A percentile compares a stretch with the other conserved stretches of the same genome.
Evolutionary conservation across 2,113 vertebrate genomes (phyloP).

Genomic region (Syngnathoides biaculeatus): DNA sequence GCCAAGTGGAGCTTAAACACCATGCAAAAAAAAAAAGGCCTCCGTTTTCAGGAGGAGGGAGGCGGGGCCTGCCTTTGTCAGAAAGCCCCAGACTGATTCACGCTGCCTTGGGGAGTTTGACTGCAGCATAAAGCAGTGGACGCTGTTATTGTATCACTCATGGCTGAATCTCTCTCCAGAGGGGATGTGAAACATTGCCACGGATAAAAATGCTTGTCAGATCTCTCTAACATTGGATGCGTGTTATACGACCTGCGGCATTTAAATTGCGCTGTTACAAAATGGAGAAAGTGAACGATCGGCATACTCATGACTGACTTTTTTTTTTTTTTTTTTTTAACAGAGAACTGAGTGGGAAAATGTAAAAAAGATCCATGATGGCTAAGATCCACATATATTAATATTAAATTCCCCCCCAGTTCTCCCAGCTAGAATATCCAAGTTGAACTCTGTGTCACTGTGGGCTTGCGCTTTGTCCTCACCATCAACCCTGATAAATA

Average conservation of each 20-base stretch:
- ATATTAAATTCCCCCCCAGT: conserved; percentile 33
- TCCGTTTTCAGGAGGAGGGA: conserved; percentile 32
- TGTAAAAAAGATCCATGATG: neutral
- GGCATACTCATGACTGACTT: neutral
- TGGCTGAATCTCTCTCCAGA: conserved; percentile 24
- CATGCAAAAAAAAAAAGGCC: conserved; percentile 29
- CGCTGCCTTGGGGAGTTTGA: conserved; percentile 26
- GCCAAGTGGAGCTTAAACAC: conserved; percentile 44
- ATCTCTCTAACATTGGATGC: neutral
- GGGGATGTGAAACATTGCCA: conserved; percentile 22
- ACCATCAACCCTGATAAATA: conserved; percentile 45
- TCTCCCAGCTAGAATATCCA: conserved; percentile 18
- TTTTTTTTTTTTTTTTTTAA: neutral
- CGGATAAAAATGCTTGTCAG: conserved; percentile 18
- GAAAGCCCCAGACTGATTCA: conserved; percentile 44
- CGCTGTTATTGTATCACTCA: conserved; percentile 6
- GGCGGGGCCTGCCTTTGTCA: conserved; percentile 44
- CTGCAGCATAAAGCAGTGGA: conserved; percentile 25
- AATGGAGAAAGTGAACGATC: neutral
- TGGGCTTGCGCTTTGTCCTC: conserved; percentile 43
- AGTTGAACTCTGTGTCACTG: conserved; percentile 41
- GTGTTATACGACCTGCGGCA: neutral
- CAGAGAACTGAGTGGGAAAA: neutral
- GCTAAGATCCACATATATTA: conserved; percentile 7
- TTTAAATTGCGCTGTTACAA: neutral